A percentile compares a stretch with the other conserved stretches of the same genome.
phyloP scores from a whole-genome alignment of 2,797 vertebrate genomes.

The Valencia hispanica region DNA sequence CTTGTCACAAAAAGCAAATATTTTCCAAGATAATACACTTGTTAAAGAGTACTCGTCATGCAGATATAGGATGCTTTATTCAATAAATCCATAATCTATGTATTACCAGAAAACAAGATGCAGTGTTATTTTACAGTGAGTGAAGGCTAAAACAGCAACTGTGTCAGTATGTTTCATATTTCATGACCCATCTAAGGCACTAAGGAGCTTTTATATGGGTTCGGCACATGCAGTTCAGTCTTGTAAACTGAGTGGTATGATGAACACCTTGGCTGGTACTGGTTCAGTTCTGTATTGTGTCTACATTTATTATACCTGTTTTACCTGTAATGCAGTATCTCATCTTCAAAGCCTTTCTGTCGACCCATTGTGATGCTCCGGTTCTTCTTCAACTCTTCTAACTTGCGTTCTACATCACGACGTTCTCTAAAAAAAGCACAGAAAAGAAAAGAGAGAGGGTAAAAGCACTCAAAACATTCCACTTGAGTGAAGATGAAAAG shows the following conservation, averaged over 20 bases:
- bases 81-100: not conserved
- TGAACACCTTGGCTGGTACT: not conserved
- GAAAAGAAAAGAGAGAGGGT: not conserved
- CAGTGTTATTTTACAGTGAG: not conserved
- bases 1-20: not conserved
- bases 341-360: constrained; percentile 94
- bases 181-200: not conserved
- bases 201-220: not conserved
- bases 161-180: not conserved
- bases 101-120: not conserved
- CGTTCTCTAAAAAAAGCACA: constrained; percentile 80
- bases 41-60: no score
- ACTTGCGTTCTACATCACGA: constrained; percentile 82
- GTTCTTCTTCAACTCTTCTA: constrained; percentile 91
- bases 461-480: not conserved
- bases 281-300: not conserved
- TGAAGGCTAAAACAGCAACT: not conserved
- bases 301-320: not conserved
- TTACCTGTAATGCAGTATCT: constrained; percentile 87
- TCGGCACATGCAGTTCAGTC: not conserved
- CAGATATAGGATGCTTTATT: not conserved
- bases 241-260: not conserved
- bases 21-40: not conserved
- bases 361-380: constrained; percentile 89
- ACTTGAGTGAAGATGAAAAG: not conserved